phyloP scores from a whole-genome alignment of 2,797 vertebrate species.

The Anableps anableps region DNA sequence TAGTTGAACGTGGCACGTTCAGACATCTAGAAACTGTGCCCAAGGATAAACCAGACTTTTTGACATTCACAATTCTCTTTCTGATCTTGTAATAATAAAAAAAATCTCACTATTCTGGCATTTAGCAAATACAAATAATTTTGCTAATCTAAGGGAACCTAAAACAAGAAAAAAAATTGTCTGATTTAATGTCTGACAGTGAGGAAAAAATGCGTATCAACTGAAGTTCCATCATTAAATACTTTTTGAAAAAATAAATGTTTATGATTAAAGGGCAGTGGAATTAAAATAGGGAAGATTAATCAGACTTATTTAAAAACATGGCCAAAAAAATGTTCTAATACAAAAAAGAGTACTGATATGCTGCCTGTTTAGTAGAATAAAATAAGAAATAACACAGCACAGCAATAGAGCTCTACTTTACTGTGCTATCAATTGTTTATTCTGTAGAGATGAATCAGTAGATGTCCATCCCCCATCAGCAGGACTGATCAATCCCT shows the following conservation, averaged over 20 bases:
- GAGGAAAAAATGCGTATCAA: not conserved
- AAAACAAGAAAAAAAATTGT: not conserved
- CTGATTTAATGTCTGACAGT: not conserved
- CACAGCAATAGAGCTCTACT: not conserved
- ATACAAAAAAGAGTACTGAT: not conserved
- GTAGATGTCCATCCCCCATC: constrained; percentile 18
- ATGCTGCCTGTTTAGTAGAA: not conserved
- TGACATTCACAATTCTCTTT: not conserved
- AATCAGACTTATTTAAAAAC: no score
- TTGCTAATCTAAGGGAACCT: no score
- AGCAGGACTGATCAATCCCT: constrained; percentile 68
- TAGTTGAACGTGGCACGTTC: not conserved
- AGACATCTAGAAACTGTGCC: not conserved
- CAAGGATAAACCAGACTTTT: not conserved
- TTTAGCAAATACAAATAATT: not conserved
- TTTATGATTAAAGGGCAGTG: not conserved
- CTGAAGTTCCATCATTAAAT: not conserved
- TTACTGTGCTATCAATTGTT: not conserved
- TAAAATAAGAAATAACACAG: not conserved
- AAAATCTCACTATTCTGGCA: not conserved
- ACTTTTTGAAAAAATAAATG: not conserved
- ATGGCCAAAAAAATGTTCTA: not conserved
- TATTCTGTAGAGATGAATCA: constrained; percentile 48
- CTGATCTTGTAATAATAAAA: not conserved
- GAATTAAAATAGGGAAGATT: not conserved